Conservation (phyloP, 2,888 invertebrate genomes). For the Epiblema foenella region DNA sequence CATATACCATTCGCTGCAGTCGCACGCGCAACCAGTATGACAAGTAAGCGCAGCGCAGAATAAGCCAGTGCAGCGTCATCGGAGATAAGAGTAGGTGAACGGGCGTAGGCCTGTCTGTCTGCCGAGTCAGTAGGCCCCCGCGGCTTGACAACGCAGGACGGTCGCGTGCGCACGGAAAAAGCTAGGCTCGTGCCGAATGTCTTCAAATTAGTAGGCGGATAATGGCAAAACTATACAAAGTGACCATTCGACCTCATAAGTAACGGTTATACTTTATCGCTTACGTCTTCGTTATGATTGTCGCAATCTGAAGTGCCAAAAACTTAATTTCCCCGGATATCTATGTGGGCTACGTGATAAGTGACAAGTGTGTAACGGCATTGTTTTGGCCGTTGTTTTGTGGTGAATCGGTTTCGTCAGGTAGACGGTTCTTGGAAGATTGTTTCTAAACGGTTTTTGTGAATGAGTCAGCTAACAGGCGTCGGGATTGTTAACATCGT, state of each 20-base stretch:
- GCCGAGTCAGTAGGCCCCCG: slow-evolving; percentile 70
- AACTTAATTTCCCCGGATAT: slow-evolving; percentile 62
- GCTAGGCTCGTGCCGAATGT: slow-evolving; percentile 73
- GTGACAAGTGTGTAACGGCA: slow-evolving; percentile 69
- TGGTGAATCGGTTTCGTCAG: slow-evolving; percentile 54
- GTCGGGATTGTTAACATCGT: slow-evolving; percentile 82
- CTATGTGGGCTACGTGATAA: slow-evolving; percentile 79
- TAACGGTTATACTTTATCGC: slow-evolving; percentile 51
- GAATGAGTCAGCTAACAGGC: slow-evolving; percentile 84
- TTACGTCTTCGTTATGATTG: slow-evolving; percentile 54
- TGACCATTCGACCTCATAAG: slow-evolving; percentile 60
- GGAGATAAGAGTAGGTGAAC: slow-evolving; percentile 81
- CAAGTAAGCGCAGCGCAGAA: slow-evolving; percentile 57
- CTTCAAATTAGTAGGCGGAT: slow-evolving; percentile 66
- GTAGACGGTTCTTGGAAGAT: slow-evolving; percentile 67
- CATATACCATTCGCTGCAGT: slow-evolving; percentile 58
- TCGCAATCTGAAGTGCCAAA: slow-evolving; percentile 64
- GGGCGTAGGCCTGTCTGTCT: slow-evolving; percentile 73
- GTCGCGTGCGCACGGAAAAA: slow-evolving; percentile 70
- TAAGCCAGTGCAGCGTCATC: slow-evolving; percentile 67
- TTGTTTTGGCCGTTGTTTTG: slow-evolving; percentile 61
- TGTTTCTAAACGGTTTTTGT: slow-evolving; percentile 69
- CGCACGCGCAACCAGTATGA: slow-evolving; percentile 65
- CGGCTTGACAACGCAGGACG: slow-evolving; percentile 70
- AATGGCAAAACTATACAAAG: slow-evolving; percentile 69